Evolutionary conservation across 2,888 invertebrate species (phyloP).

Genomic region (Epinotia nisella): DNA sequence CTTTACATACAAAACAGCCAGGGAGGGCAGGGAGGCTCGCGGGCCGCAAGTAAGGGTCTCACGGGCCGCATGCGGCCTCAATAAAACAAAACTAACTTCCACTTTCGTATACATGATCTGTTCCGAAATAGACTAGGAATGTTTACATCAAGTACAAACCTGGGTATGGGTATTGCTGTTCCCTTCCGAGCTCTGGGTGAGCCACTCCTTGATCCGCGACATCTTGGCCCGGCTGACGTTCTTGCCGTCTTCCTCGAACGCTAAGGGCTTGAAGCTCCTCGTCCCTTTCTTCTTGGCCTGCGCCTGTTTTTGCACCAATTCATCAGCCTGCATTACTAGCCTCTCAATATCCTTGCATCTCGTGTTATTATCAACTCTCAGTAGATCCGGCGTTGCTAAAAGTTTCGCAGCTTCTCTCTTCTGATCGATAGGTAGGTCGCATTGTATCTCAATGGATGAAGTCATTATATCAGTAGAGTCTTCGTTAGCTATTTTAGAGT

Average conservation of each 20-base stretch:
- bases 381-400: slow-evolving; percentile 76
- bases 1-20: too few relatives aligned
- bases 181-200: slow-evolving; percentile 83
- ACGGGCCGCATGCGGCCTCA: too few relatives aligned
- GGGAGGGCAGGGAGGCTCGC: too few relatives aligned
- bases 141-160: slow-evolving; percentile 55
- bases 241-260: slow-evolving; percentile 81
- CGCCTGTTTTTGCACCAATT: slow-evolving; percentile 87
- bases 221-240: slow-evolving; percentile 84
- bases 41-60: too few relatives aligned
- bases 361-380: slow-evolving; percentile 76
- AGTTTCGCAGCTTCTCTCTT: slow-evolving; percentile 67
- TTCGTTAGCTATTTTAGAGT: slow-evolving; percentile 74
- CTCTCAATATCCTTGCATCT: slow-evolving; percentile 88
- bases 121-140: too few relatives aligned
- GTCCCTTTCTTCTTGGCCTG: slow-evolving; percentile 78
- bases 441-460: slow-evolving; percentile 80
- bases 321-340: slow-evolving; percentile 92
- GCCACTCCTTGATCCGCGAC: slow-evolving; percentile 89
- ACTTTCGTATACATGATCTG: too few relatives aligned
- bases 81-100: too few relatives aligned
- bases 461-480: slow-evolving; percentile 82
- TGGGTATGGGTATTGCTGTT: slow-evolving; percentile 72
- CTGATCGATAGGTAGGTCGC: slow-evolving; percentile 72
- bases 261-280: slow-evolving; percentile 81